phyloP scores from a whole-genome alignment of 2,797 vertebrate genomes.

The Apogon talboti region DNA sequence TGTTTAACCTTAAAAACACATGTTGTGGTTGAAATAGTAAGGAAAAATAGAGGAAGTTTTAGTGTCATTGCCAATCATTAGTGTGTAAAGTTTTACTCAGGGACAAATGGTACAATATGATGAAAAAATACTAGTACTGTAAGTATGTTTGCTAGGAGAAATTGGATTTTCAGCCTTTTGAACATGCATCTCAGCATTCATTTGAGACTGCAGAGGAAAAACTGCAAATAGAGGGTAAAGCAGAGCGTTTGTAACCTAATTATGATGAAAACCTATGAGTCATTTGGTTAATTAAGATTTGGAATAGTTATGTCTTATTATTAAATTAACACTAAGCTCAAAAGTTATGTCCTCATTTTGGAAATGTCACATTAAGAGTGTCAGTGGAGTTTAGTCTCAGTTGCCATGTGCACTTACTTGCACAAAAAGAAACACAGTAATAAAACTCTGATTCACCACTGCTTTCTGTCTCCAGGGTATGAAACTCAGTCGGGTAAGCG shows the following conservation, averaged over 20 bases:
- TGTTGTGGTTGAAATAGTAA: constrained; percentile 6
- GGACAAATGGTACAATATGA: constrained; percentile 24
- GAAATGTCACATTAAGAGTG: constrained; percentile 4
- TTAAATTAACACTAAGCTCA: not conserved
- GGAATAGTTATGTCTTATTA: constrained; percentile 7
- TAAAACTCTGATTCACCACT: constrained; percentile 50
- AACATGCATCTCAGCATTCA: constrained; percentile 18
- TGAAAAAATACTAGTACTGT: not conserved
- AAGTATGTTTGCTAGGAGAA: constrained; percentile 27
- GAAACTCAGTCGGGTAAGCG: constrained; percentile 60
- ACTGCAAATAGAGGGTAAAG: not conserved
- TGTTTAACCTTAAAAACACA: constrained; percentile 8
- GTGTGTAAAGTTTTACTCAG: constrained; percentile 26
- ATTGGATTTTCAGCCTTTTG: constrained; percentile 23
- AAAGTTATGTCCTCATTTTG: constrained; percentile 7
- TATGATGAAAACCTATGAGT: not conserved
- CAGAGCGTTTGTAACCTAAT: not conserved
- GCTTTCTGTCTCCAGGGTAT: constrained; percentile 61
- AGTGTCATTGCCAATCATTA: constrained; percentile 31
- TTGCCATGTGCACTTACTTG: constrained; percentile 7
- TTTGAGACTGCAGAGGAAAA: constrained; percentile 3
- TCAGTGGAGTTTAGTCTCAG: not conserved
- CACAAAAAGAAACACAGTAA: constrained; percentile 18
- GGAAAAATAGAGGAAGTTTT: constrained; percentile 6
- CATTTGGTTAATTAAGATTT: constrained; percentile 1